Evolutionary conservation across 2,888 invertebrate genomes (phyloP).

Genomic region (Neoaliturus tenellus): DNA sequence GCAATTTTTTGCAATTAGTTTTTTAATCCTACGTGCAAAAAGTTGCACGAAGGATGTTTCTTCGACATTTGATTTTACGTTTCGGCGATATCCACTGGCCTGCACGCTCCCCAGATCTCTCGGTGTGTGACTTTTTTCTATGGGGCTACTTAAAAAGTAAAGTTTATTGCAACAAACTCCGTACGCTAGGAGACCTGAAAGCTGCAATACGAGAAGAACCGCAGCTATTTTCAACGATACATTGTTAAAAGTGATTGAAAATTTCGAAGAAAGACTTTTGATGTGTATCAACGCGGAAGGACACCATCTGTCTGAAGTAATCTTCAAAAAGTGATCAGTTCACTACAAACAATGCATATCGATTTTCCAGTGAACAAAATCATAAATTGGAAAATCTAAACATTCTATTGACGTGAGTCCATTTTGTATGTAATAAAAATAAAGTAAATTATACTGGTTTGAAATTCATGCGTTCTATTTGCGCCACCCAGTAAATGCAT

Average conservation of each 20-base stretch:
- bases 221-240: background rate
- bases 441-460: conserved; percentile 3
- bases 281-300: background rate
- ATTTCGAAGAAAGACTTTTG: conserved; percentile 9
- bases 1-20: conserved; percentile 54
- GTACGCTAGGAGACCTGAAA: conserved; percentile 6
- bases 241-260: background rate
- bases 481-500: background rate
- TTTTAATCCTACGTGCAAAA: background rate
- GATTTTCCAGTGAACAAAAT: background rate
- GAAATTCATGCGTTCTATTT: conserved; percentile 28
- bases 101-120: conserved; percentile 37
- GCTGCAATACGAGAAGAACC: conserved; percentile 1
- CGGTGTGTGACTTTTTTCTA: conserved; percentile 41
- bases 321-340: background rate
- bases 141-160: conserved; percentile 40
- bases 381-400: background rate
- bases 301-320: background rate
- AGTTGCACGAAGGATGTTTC: background rate
- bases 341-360: background rate
- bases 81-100: conserved; percentile 13
- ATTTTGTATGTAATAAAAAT: background rate
- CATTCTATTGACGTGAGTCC: background rate
- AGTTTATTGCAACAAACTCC: conserved; percentile 27
- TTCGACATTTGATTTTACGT: background rate